Base-by-base conservation (phyloP, 2,888 invertebrate genomes). In the Aelia acuminata region DNA sequence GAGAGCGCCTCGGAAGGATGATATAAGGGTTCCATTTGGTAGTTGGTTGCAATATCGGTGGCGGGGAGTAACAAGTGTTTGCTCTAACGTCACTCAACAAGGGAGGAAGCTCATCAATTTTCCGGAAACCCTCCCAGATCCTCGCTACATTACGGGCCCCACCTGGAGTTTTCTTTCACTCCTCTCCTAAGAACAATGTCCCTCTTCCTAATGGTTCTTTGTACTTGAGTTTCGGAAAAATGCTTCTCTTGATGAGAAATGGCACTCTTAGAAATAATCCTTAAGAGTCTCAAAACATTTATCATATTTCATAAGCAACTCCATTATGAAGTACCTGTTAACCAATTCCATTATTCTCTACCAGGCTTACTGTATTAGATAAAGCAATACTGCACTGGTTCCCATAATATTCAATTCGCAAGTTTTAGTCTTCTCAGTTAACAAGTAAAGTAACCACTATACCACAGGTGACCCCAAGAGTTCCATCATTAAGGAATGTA, bases 51-150 rank as follows among this genome's bases (percentile, higher is more conserved):
- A 80, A 80, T 80, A 80, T 80, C 80, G 80, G 80, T n/a, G 43
- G 80, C 31, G 80, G 7, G n/a, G 43, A 80, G 80, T 80, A 80
- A 80, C 80, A 80, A 80, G 80, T 80, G 80, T 80, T 80, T 80
- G 80, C 80, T 80, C 80, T 80, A 80, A 43, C 80, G 80, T 80
- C 80, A 80, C 80, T 80, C 80, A 80, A 39, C 43, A n/a, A 39
- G 43, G 80, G n/a, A 80, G 80, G 80, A n/a, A 80, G 43, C 80
- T 47, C 80, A 80, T 80, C 80, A 80, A 80, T 80, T 80, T 80
- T 80, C 80, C 80, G 80, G 80, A 80, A 80, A 43, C 80, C 80
- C 80, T 80, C 80, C 80, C 80, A 43, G 80, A 47, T 80, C n/a
- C 43, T 75, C 80, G 39, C 43, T 80, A 80, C 80, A 80, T 80